phyloP scores from a whole-genome alignment of 1,140 invertebrate species.

The Brachionus asplanchnoidis region DNA sequence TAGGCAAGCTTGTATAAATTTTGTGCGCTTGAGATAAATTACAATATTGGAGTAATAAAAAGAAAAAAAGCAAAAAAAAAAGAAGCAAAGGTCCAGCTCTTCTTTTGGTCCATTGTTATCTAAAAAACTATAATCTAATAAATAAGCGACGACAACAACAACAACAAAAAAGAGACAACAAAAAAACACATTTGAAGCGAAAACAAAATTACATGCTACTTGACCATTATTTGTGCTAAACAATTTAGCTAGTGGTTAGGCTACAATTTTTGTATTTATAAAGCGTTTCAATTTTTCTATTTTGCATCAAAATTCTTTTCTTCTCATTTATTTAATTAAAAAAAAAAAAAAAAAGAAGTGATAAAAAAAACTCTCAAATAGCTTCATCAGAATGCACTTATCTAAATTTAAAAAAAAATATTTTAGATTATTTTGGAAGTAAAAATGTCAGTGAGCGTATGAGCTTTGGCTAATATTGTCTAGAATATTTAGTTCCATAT shows the following conservation, averaged over 20 bases:
- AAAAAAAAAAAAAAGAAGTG: not conserved
- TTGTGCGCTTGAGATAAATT: slow-evolving; percentile 21
- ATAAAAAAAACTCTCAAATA: not conserved
- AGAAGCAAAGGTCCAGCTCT: not conserved
- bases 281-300: slow-evolving; percentile 21
- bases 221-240: not conserved
- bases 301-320: not conserved
- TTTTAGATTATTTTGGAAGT: not conserved
- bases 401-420: not conserved
- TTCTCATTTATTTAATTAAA: not conserved
- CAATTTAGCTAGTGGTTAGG: not conserved
- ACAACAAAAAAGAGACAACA: not conserved
- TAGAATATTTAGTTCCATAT: not conserved
- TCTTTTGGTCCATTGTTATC: not conserved
- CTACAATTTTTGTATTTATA: slow-evolving; percentile 8
- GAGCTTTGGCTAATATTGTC: not conserved
- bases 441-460: slow-evolving; percentile 21
- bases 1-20: not conserved
- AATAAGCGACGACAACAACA: not conserved
- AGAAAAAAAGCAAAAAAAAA: not conserved
- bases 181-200: slow-evolving; percentile 25
- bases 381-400: not conserved
- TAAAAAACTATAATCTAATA: slow-evolving; percentile 30
- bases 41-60: not conserved
- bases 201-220: not conserved